A percentile compares a stretch with the other conserved stretches of the same genome.
These are phyloP conservation scores for Mohoua ochrocephala DNA, from an alignment of 2,113 vertebrate species.

Conservation along the genomic window DNA sequence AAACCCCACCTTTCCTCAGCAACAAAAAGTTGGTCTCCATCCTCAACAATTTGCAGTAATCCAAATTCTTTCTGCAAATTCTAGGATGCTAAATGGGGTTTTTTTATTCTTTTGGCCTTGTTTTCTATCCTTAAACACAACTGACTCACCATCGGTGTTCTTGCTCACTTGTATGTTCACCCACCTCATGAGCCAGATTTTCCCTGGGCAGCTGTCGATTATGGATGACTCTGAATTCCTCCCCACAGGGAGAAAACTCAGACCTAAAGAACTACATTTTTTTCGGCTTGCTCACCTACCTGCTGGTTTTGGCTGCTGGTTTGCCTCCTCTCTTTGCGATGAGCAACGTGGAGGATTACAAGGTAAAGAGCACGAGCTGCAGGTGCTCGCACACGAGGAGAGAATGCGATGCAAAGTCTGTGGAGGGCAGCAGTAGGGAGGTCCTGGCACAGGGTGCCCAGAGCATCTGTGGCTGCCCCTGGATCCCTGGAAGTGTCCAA, in stretches of 20 bases:
- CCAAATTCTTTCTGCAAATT: background rate
- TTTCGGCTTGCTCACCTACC: background rate
- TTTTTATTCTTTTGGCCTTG: background rate
- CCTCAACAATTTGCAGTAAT: background rate
- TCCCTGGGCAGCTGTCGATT: background rate
- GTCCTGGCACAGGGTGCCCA: background rate
- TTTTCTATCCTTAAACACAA: background rate
- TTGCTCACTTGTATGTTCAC: background rate
- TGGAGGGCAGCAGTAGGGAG: accelerated
- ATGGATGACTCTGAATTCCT: background rate
- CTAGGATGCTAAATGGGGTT: background rate
- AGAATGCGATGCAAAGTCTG: accelerated
- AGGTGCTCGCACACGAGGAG: accelerated
- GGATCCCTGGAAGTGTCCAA: background rate
- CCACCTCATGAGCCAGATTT: background rate
- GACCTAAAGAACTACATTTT: accelerated
- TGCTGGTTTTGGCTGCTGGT: constrained; percentile 60
- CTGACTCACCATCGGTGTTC: background rate
- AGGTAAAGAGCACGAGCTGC: constrained; percentile 59
- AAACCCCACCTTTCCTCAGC: background rate
- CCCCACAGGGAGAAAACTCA: accelerated
- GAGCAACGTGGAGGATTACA: constrained; percentile 79
- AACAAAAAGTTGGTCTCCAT: background rate
- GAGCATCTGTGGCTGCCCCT: background rate
- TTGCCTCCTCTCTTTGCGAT: constrained; percentile 83